These are phyloP conservation scores for Neolamprologus fasciatus DNA, from an alignment of 2,113 vertebrate genomes.

Conservation along the genomic window DNA sequence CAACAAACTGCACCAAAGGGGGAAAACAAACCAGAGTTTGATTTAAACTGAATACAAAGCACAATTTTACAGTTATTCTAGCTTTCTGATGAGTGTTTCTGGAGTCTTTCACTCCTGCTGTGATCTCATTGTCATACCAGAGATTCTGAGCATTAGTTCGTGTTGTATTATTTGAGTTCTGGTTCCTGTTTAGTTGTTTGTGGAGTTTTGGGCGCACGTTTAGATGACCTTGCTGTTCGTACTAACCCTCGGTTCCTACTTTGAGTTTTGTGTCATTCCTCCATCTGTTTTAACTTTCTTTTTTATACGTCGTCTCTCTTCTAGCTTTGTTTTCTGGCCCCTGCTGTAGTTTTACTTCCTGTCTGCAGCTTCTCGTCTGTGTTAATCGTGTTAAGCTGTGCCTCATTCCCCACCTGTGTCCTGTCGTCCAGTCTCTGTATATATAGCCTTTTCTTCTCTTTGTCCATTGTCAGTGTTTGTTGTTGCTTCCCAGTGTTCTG, in stretches of 20 bases:
- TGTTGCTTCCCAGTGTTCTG: not conserved
- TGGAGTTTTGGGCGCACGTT: not conserved
- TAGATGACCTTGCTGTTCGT: not conserved
- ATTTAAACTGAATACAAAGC: not conserved
- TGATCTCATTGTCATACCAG: not conserved
- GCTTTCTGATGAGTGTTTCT: not conserved
- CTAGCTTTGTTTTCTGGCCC: not conserved
- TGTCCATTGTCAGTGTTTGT: not conserved
- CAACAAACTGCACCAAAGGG: not conserved
- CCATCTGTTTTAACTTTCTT: not conserved
- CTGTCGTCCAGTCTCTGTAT: not conserved
- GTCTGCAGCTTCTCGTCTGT: not conserved
- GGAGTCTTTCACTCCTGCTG: not conserved
- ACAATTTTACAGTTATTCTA: not conserved
- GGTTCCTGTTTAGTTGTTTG: not conserved
- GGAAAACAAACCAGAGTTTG: not conserved
- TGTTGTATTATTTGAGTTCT: not conserved
- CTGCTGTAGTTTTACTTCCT: not conserved
- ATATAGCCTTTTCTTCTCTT: not conserved
- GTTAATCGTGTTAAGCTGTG: not conserved
- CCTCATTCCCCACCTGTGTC: not conserved
- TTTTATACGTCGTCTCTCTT: accelerated
- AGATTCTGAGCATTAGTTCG: accelerated
- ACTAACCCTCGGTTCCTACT: not conserved
- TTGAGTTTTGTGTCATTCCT: not conserved